Evolutionary conservation across 2,888 invertebrate genomes (phyloP).

Genomic region (Ichneumoninae sp.): DNA sequence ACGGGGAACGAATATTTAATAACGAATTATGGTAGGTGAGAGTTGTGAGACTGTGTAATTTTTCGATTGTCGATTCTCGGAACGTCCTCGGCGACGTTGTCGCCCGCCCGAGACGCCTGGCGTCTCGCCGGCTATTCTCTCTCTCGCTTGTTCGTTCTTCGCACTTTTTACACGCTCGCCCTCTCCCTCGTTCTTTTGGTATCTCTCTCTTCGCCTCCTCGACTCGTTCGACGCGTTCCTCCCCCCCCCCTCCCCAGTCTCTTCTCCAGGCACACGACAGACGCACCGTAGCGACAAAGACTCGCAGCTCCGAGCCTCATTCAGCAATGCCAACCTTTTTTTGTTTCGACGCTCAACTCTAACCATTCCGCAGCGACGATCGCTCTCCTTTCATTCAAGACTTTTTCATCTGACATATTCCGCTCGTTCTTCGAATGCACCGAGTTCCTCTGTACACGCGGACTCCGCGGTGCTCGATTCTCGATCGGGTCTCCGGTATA

Average conservation of each 20-base stretch:
- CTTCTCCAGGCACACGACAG: neutral
- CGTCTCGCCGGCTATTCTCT: constrained; percentile 36
- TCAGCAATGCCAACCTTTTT: constrained; percentile 47
- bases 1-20: neutral
- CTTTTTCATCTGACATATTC: constrained; percentile 16
- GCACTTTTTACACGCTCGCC: constrained; percentile 5
- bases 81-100: constrained; percentile 52
- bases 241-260: neutral
- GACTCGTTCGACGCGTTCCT: constrained; percentile 22
- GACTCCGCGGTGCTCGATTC: neutral
- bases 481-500: neutral
- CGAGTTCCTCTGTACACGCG: neutral
- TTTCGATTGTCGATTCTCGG: constrained; percentile 66
- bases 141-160: neutral
- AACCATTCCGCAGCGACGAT: constrained; percentile 38
- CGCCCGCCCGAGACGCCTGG: constrained; percentile 38
- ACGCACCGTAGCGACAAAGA: neutral
- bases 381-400: constrained; percentile 60
- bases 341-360: constrained; percentile 31
- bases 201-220: constrained; percentile 10
- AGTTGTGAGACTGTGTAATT: constrained; percentile 49
- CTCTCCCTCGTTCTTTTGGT: neutral
- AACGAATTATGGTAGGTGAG: neutral
- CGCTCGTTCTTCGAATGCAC: neutral
- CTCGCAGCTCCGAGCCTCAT: constrained; percentile 38